Evolutionary conservation across 2,113 vertebrate genomes (phyloP).

Genomic region (Dicrurus megarhynchus): DNA sequence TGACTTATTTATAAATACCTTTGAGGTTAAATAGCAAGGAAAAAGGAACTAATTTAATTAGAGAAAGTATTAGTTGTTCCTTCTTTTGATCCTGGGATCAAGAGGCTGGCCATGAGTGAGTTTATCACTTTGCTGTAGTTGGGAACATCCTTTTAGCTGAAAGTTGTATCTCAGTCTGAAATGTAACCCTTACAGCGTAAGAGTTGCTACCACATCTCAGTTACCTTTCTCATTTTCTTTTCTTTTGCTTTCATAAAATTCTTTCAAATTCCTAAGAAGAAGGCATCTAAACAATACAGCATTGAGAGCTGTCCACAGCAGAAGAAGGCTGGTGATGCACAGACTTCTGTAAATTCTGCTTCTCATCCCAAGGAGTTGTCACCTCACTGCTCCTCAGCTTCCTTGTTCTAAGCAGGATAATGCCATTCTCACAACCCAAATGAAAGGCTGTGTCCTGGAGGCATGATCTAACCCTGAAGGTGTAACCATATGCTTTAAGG

Average conservation of each 20-base stretch:
- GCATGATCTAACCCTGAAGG: neutral
- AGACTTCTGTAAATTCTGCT: neutral
- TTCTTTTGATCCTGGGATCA: neutral
- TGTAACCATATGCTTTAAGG: neutral
- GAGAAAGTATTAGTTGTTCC: neutral
- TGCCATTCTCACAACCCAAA: neutral
- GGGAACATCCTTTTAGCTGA: neutral
- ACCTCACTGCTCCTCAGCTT: neutral
- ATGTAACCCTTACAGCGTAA: neutral
- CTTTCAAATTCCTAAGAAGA: neutral
- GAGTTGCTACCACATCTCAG: neutral
- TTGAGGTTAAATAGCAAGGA: neutral
- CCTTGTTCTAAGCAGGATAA: neutral
- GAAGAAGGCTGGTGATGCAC: neutral
- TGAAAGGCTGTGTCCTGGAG: neutral
- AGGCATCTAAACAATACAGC: fast-evolving
- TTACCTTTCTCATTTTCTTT: neutral
- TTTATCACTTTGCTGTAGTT: neutral
- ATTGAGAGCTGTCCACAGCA: neutral
- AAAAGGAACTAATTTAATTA: neutral
- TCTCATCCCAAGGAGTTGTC: neutral
- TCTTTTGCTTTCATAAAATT: neutral
- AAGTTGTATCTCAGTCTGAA: neutral
- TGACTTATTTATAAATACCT: neutral
- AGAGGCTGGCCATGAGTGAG: neutral